Conservation (phyloP, 2,797 vertebrate species). For the Schizopygopsis malacanthus region DNA sequence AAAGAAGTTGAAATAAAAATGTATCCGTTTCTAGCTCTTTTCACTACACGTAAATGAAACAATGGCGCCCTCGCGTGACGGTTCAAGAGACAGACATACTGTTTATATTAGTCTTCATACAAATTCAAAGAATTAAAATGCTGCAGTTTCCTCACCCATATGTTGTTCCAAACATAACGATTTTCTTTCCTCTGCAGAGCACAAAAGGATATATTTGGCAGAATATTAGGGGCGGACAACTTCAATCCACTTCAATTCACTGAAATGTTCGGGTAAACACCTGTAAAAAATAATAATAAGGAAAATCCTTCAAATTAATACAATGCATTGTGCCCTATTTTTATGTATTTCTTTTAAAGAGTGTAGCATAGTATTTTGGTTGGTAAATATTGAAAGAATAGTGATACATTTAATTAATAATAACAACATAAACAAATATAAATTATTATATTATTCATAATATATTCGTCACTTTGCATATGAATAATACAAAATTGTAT, state of each 20-base stretch:
- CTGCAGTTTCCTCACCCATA: background rate
- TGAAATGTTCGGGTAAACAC: background rate
- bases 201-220: background rate
- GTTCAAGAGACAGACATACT: background rate
- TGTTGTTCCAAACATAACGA: background rate
- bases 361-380: background rate
- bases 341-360: background rate
- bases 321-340: background rate
- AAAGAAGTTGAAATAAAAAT: conserved; percentile 71
- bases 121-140: background rate
- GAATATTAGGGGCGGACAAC: background rate
- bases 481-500: background rate
- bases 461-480: too few species aligned
- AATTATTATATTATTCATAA: background rate
- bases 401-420: background rate
- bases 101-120: background rate
- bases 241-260: background rate
- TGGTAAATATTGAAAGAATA: background rate
- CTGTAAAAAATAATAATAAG: too few species aligned
- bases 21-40: conserved; percentile 52
- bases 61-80: conserved; percentile 70
- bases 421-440: background rate
- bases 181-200: background rate
- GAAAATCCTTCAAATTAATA: background rate
- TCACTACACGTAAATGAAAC: conserved; percentile 41